A percentile compares a stretch with the other conserved stretches of the same genome.
Conservation (phyloP, 2,888 invertebrate species). For the Podotricha telesiphe region DNA sequence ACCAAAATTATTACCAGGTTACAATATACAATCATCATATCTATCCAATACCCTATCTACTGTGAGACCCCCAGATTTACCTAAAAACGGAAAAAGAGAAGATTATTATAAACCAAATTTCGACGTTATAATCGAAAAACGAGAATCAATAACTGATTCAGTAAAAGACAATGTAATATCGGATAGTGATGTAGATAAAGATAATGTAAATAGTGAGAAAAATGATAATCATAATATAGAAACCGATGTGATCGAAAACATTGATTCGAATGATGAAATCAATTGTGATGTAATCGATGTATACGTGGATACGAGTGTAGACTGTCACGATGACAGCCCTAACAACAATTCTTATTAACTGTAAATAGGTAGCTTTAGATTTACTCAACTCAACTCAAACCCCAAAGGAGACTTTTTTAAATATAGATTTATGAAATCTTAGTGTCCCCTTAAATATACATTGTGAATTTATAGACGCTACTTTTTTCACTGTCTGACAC, state of each 20-base stretch:
- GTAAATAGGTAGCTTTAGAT: constrained; percentile 42
- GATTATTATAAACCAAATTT: constrained; percentile 61
- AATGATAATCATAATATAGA: constrained; percentile 56
- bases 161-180: constrained; percentile 51
- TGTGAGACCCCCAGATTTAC: constrained; percentile 72
- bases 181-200: constrained; percentile 52
- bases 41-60: constrained; percentile 80
- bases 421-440: constrained; percentile 47
- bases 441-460: constrained; percentile 1
- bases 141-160: constrained; percentile 56
- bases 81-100: constrained; percentile 52
- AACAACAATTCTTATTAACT: constrained; percentile 75
- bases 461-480: background rate
- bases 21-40: constrained; percentile 78
- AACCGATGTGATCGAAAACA: constrained; percentile 50
- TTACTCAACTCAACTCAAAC: constrained; percentile 56
- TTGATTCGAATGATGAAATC: constrained; percentile 65
- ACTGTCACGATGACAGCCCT: constrained; percentile 68
- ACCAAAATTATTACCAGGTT: constrained; percentile 86
- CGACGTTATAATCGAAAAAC: constrained; percentile 69
- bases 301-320: constrained; percentile 56
- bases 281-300: constrained; percentile 72
- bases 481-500: background rate
- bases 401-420: constrained; percentile 55
- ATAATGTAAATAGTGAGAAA: constrained; percentile 57